These are phyloP conservation scores for Steinernema carpocapsae DNA, from an alignment of 2,888 invertebrate genomes.

Conservation along the genomic window DNA sequence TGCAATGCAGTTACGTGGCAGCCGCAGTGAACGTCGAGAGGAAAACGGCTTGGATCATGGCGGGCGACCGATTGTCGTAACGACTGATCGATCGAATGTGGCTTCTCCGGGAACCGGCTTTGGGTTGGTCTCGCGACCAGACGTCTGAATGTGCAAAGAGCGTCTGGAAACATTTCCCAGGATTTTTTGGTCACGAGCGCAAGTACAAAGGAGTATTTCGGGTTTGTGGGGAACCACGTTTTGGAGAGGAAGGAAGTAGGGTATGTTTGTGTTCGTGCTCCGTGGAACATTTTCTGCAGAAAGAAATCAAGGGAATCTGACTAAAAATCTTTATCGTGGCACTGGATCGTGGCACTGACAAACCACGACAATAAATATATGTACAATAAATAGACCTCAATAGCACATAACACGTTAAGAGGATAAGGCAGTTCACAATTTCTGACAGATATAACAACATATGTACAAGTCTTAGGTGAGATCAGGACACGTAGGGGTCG, in stretches of 20 bases:
- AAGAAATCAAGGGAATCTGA: not conserved
- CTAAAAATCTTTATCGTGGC: not conserved
- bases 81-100: not conserved
- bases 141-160: too few relatives aligned
- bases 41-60: constrained; percentile 27
- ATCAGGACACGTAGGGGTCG: not conserved
- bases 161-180: too few relatives aligned
- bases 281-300: too few relatives aligned
- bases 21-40: constrained; percentile 30
- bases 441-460: not conserved
- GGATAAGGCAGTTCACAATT: not conserved
- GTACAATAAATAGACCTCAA: not conserved
- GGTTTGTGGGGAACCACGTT: too few relatives aligned
- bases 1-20: too few relatives aligned
- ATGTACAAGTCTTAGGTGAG: not conserved
- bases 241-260: too few relatives aligned
- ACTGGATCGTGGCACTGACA: not conserved
- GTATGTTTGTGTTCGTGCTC: too few relatives aligned
- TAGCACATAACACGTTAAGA: not conserved
- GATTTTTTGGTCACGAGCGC: too few relatives aligned
- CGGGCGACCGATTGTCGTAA: constrained; percentile 3
- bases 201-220: too few relatives aligned
- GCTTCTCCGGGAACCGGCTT: not conserved
- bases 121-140: too few relatives aligned
- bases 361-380: constrained; percentile 5